Evolutionary conservation across 2,113 vertebrate species (phyloP).

Genomic region (Crotalus viridis): DNA sequence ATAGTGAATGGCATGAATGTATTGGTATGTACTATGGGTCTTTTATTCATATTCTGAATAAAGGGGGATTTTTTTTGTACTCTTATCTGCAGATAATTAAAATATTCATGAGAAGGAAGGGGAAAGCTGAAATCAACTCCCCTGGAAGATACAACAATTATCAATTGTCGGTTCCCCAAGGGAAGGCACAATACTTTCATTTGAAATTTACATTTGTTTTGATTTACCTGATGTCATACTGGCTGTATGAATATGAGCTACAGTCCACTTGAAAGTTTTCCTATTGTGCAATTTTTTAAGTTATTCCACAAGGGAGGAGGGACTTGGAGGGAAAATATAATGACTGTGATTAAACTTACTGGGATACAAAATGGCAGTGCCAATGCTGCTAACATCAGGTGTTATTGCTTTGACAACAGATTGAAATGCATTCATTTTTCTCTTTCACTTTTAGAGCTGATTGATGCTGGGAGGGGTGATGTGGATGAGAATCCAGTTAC

Average conservation of each 20-base stretch:
- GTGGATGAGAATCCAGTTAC: too few species aligned
- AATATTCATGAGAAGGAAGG: background rate
- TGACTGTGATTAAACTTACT: constrained; percentile 41
- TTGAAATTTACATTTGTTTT: constrained; percentile 38
- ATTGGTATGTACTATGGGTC: background rate
- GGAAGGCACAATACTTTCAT: background rate
- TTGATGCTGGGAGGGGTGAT: too few species aligned
- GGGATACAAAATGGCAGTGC: constrained; percentile 40
- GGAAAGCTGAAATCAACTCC: background rate
- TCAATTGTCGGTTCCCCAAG: background rate
- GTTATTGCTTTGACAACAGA: too few species aligned
- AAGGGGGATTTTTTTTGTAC: background rate
- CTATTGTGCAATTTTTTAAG: constrained; percentile 19
- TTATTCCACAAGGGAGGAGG: background rate
- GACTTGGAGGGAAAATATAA: constrained; percentile 4
- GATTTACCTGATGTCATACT: background rate
- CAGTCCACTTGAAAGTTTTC: background rate
- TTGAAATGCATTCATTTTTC: too few species aligned
- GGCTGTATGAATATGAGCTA: background rate
- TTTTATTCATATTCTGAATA: background rate
- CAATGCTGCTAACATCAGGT: too few species aligned
- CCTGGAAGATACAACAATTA: background rate
- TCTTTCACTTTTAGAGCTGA: too few species aligned
- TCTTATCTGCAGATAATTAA: background rate
- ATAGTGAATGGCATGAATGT: background rate